A percentile compares a stretch with the other conserved stretches of the same genome.
Evolutionary conservation across 2,113 vertebrate species (phyloP).

Genomic region (Puma concolor): DNA sequence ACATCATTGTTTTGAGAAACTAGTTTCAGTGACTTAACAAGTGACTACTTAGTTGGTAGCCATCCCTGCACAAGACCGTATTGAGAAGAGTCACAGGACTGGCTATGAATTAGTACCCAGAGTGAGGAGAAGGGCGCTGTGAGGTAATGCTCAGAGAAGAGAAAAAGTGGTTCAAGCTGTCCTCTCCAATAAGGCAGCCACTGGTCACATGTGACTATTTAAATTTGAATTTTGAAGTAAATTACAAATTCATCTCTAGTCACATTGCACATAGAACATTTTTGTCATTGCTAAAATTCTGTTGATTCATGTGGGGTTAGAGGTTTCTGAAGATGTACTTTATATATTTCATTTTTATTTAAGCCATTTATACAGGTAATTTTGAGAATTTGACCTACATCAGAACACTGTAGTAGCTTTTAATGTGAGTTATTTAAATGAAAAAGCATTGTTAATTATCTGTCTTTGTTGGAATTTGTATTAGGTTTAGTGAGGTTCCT

Average conservation of each 20-base stretch:
- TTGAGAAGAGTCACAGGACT: not conserved
- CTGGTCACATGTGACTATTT: not conserved
- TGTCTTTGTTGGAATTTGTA: not conserved
- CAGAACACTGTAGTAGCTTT: not conserved
- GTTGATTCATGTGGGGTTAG: not conserved
- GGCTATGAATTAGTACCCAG: not conserved
- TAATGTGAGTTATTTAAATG: not conserved
- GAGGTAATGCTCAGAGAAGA: not conserved
- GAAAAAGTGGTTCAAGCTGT: not conserved
- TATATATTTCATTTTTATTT: not conserved
- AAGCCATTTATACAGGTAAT: not conserved
- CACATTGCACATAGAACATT: not conserved
- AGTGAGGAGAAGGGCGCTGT: not conserved
- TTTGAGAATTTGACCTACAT: not conserved
- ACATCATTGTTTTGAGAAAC: not conserved
- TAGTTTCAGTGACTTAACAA: not conserved
- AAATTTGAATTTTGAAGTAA: not conserved
- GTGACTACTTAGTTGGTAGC: not conserved
- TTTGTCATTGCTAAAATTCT: not conserved
- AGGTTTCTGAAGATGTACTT: not conserved
- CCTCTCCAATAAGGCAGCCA: rapidly evolving
- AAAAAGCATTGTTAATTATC: not conserved
- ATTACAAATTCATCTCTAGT: not conserved
- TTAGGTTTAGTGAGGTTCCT: not conserved
- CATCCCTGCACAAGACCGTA: not conserved